These are phyloP conservation scores for Strix uralensis DNA, from an alignment of 2,113 vertebrate species.

Conservation along the genomic window DNA sequence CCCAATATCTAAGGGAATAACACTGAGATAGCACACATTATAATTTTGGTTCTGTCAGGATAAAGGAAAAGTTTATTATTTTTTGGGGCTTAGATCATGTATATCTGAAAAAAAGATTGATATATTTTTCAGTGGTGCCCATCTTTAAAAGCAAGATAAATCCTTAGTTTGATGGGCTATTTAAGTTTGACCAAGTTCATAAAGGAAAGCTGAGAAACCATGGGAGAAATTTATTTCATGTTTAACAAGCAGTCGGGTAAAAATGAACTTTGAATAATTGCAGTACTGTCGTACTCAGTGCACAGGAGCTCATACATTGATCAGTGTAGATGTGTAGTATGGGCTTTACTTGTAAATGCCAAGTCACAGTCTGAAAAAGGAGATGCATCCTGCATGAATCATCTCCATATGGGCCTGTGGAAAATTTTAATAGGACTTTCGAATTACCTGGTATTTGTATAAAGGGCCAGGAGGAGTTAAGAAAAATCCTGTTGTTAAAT, in stretches of 20 bases:
- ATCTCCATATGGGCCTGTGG: not conserved
- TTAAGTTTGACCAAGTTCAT: not conserved
- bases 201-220: not conserved
- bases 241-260: not conserved
- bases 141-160: not conserved
- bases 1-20: not conserved
- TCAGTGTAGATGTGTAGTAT: too few relatives aligned
- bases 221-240: not conserved
- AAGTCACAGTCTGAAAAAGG: not conserved
- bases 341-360: not conserved
- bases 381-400: not conserved
- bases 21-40: not conserved
- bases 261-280: not conserved
- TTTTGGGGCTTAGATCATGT: not conserved
- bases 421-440: not conserved
- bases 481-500: not conserved
- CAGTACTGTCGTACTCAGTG: rapidly evolving
- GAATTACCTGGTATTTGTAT: not conserved
- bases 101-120: not conserved
- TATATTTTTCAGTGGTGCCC: not conserved
- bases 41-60: not conserved
- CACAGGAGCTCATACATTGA: too few relatives aligned
- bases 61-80: not conserved
- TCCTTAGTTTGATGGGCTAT: not conserved
- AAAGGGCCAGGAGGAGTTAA: not conserved